A percentile compares a stretch with the other conserved stretches of the same genome.
phyloP scores from a whole-genome alignment of 2,113 vertebrate species.

The Muntiacus reevesi region DNA sequence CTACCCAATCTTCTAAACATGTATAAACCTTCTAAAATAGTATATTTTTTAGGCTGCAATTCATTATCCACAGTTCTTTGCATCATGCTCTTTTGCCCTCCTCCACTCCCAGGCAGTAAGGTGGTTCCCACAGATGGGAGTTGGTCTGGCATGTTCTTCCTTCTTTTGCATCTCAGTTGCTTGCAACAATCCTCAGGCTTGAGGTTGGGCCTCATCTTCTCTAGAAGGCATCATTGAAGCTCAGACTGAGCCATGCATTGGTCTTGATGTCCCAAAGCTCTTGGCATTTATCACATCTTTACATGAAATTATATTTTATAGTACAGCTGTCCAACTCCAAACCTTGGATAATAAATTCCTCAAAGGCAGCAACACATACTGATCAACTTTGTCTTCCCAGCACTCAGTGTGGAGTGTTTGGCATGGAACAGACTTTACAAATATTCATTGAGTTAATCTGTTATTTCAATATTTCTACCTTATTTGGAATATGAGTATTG shows the following conservation, averaged over 20 bases:
- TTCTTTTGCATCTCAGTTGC: not conserved
- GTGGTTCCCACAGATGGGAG: not conserved
- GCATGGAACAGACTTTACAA: not conserved
- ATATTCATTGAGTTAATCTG: not conserved
- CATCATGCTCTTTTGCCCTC: not conserved
- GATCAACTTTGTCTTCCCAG: not conserved
- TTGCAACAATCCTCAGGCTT: not conserved
- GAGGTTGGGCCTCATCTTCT: not conserved
- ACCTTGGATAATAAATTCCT: not conserved
- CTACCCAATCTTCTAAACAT: not conserved
- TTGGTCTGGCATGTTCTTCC: not conserved
- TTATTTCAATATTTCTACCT: not conserved
- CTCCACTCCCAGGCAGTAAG: not conserved
- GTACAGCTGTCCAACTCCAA: not conserved
- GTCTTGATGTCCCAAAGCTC: not conserved
- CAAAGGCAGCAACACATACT: not conserved
- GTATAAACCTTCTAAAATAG: not conserved
- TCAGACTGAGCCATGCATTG: not conserved
- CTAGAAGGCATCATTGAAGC: not conserved
- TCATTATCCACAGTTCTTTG: not conserved
- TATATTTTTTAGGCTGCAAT: not conserved
- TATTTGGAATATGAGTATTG: not conserved
- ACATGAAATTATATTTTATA: not conserved
- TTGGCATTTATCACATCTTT: not conserved
- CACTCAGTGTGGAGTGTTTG: not conserved